Conservation (phyloP, 2,888 invertebrate species). For the Ophioninae sp. region DNA sequence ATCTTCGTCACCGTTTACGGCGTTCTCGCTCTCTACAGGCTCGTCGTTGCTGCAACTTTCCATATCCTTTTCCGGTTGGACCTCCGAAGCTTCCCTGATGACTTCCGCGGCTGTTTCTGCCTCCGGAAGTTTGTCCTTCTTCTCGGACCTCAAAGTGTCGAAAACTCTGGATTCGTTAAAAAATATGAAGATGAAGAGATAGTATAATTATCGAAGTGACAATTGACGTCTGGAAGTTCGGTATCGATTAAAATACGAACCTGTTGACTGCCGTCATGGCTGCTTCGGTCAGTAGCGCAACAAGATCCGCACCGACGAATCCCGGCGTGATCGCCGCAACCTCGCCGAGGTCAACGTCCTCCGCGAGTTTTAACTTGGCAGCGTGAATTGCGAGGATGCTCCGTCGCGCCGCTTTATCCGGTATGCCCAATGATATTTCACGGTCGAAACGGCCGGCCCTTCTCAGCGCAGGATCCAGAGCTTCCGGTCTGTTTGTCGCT, state of each 20-base stretch:
- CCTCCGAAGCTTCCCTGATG: constrained; percentile 1
- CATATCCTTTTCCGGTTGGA: constrained; percentile 61
- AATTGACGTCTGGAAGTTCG: no score
- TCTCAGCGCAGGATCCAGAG: constrained; percentile 95
- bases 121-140: constrained; percentile 49
- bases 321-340: constrained; percentile 96
- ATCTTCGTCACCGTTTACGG: constrained; percentile 42
- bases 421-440: constrained; percentile 96
- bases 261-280: constrained; percentile 93
- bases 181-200: constrained; percentile 8
- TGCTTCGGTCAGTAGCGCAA: constrained; percentile 93
- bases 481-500: constrained; percentile 97
- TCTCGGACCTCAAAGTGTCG: constrained; percentile 75
- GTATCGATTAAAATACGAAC: constrained; percentile 66
- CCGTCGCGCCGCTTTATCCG: constrained; percentile 90
- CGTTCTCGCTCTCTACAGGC: constrained; percentile 41
- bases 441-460: constrained; percentile 96
- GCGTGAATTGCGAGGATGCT: constrained; percentile 90
- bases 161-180: constrained; percentile 73
- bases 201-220: not conserved
- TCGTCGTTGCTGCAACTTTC: constrained; percentile 51
- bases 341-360: constrained; percentile 87
- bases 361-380: constrained; percentile 86
- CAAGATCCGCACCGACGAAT: constrained; percentile 97
- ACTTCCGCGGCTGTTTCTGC: constrained; percentile 58